phyloP scores from a whole-genome alignment of 2,888 invertebrate genomes.

The Drosophila flavopinicola region DNA sequence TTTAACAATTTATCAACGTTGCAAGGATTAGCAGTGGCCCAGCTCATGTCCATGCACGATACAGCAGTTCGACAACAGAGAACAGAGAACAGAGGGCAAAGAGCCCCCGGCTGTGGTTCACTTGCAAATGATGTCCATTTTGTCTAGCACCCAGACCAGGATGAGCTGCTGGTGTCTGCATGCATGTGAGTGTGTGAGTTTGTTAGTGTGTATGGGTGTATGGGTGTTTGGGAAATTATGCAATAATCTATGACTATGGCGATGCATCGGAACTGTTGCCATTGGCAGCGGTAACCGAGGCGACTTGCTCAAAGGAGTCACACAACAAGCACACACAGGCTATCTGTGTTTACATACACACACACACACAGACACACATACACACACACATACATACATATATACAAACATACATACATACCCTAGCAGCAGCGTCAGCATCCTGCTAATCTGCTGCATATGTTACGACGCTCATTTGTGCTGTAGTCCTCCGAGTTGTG shows the following conservation, averaged over 20 bases:
- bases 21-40: slow-evolving; percentile 59
- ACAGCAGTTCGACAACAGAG: slow-evolving; percentile 3
- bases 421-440: neutral
- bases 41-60: slow-evolving; percentile 5
- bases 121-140: slow-evolving; percentile 75
- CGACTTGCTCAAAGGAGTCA: slow-evolving; percentile 53
- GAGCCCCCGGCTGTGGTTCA: slow-evolving; percentile 37
- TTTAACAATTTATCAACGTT: slow-evolving; percentile 68
- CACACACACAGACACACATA: slow-evolving; percentile 3
- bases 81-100: slow-evolving; percentile 12
- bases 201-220: neutral
- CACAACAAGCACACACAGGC: slow-evolving; percentile 23
- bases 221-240: slow-evolving; percentile 64
- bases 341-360: too few relatives aligned
- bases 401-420: too few relatives aligned
- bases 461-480: slow-evolving; percentile 55
- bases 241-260: slow-evolving; percentile 71
- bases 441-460: slow-evolving; percentile 66
- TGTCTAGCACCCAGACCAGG: slow-evolving; percentile 22
- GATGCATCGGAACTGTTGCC: slow-evolving; percentile 72
- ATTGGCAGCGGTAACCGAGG: slow-evolving; percentile 60
- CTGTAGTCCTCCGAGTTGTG: neutral
- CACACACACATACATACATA: slow-evolving; percentile 5
- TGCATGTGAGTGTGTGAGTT: slow-evolving; percentile 10
- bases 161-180: slow-evolving; percentile 4